These are phyloP conservation scores for Machimus atricapillus DNA, from an alignment of 2,888 invertebrate genomes.

Conservation along the genomic window DNA sequence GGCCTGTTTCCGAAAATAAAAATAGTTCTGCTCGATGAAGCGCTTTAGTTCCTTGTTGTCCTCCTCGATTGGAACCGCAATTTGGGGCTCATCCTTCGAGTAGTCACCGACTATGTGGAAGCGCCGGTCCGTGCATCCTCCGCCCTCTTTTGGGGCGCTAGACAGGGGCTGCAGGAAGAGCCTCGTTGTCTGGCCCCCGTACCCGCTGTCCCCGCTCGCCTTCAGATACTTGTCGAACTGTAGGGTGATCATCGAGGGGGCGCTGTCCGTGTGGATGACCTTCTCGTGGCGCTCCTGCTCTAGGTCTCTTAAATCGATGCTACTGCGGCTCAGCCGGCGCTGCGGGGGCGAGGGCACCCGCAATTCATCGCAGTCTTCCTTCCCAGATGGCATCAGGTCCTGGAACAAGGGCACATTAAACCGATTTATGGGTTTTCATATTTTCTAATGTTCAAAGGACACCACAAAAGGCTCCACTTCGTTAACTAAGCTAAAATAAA, in stretches of 20 bases:
- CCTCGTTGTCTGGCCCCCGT: slow-evolving; percentile 3
- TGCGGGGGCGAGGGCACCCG: slow-evolving; percentile 62
- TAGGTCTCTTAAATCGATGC: slow-evolving; percentile 62
- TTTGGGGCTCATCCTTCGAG: slow-evolving; percentile 49
- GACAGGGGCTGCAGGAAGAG: slow-evolving; percentile 38
- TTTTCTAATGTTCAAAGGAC: background rate
- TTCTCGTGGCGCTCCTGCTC: slow-evolving; percentile 62
- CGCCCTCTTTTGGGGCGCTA: background rate
- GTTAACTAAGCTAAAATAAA: background rate
- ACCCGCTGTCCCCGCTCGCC: slow-evolving; percentile 47
- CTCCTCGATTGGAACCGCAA: slow-evolving; percentile 58
- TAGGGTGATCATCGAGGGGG: slow-evolving; percentile 62
- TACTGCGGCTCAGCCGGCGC: slow-evolving; percentile 61
- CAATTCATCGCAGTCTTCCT: slow-evolving; percentile 62
- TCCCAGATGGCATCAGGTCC: slow-evolving; percentile 58
- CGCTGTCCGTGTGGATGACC: slow-evolving; percentile 62
- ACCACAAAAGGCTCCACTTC: background rate
- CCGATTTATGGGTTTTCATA: slow-evolving; percentile 29
- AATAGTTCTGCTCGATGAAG: slow-evolving; percentile 61
- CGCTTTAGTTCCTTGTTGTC: slow-evolving; percentile 62
- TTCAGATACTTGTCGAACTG: slow-evolving; percentile 55
- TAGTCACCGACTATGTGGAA: slow-evolving; percentile 18
- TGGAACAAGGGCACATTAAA: slow-evolving; percentile 43
- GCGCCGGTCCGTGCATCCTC: background rate
- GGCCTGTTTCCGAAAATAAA: slow-evolving; percentile 58